Evolutionary conservation across 2,888 invertebrate genomes (phyloP), one percentile per base, ranked within the genome.

Genomic region (Mythimna albipuncta): DNA sequence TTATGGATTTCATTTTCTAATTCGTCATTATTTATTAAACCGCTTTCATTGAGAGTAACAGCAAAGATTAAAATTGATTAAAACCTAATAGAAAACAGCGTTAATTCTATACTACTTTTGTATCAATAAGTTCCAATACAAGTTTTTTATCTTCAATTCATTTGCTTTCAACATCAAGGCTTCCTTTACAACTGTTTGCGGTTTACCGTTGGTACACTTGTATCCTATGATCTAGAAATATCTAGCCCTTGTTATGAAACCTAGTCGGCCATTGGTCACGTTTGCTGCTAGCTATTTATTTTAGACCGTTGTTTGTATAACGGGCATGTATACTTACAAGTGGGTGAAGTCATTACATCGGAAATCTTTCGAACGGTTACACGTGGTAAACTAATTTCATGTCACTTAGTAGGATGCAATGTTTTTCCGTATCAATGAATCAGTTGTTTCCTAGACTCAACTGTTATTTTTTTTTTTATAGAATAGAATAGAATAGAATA

Each of bases 221-320:
- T 89, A 90, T 90, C 89, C 90, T 88, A 88, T 85, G 85, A 89
- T 91, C 92, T 93, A 91, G 91, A 94, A 94, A 94, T 93, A 94
- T 90, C 91, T 86, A 87, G 85, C 83, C 83, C 87, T 90, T 94
- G 94, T 94, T 94, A 90, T 93, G 94, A 94, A 94, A 94, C 84
- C 79, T 81, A 88, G 90, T 88, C 89, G 85, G 79, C 83, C 77
- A 79, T 85, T 87, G 89, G 93, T 92, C 93, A 94, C 94, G 94
- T 94, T 90, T 91, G 82, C 80, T 76, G 71, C 69, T 80, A 75
- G 73, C 70, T 83, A 85, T 85, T 85, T 87, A 85, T 85, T 84
- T 85, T 85, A 83, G 79, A 77, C 72, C 77, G 73, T 76, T 84
- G 79, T 91, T 91, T 89, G 85, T 89, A 84, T 88, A 88, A 87